phyloP scores from a whole-genome alignment of 2,113 vertebrate species.

The Stegostoma tigrinum region DNA sequence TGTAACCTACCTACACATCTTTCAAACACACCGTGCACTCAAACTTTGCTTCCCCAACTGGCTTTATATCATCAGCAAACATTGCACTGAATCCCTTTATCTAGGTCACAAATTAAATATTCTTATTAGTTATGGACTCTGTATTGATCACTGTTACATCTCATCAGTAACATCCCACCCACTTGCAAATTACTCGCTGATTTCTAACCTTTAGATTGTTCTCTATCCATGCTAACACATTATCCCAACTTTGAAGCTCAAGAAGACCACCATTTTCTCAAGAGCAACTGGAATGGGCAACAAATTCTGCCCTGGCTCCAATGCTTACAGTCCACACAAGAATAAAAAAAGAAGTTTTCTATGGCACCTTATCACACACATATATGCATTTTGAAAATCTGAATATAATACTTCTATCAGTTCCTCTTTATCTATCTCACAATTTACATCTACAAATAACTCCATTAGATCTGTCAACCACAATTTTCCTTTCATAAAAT shows the following conservation, averaged over 20 bases:
- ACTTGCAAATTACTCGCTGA: too few species aligned
- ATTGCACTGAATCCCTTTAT: too few species aligned
- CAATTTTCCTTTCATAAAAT: neutral
- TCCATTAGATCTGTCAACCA: neutral
- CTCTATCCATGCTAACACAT: too few species aligned
- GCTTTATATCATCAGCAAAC: neutral
- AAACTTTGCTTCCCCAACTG: neutral
- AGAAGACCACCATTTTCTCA: neutral
- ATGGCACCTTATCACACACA: neutral
- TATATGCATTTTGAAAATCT: neutral
- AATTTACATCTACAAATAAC: neutral
- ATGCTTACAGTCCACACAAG: neutral
- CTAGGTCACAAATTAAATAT: too few species aligned
- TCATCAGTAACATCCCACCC: too few species aligned
- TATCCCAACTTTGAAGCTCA: too few species aligned
- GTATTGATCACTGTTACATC: too few species aligned
- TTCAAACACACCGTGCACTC: neutral
- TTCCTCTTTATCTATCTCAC: neutral
- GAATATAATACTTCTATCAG: neutral
- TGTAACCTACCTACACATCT: neutral
- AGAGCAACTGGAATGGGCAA: neutral
- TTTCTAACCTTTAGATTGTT: too few species aligned
- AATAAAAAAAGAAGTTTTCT: neutral
- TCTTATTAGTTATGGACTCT: too few species aligned
- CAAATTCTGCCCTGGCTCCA: neutral